Base-by-base conservation (phyloP, 2,888 invertebrate genomes). In the Adineta ricciae region DNA sequence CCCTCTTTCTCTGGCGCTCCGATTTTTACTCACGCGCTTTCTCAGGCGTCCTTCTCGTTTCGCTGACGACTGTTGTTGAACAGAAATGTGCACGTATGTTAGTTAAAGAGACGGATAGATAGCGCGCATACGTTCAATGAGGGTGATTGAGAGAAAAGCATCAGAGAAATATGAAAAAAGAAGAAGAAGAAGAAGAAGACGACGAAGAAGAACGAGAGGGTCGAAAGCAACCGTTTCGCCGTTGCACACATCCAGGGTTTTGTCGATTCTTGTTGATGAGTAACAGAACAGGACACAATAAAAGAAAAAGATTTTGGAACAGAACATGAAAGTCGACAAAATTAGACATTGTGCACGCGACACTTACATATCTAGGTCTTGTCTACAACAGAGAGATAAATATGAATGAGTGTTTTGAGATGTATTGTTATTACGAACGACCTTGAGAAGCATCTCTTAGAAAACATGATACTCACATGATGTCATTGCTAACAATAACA, bases 61-160 rank as follows among this genome's bases (percentile, higher is more conserved):
- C 64, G 64, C 32, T 36, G 64, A 32, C 32, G 32, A 64, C 64
- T 32, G 64, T 64, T 64, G 32, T 32, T 64, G 64, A 64, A 64
- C 64, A 64, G 64, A 32, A 64, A 64, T 64, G 64, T 19, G 32
- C 24, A 32, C 32, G 32, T 64, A 64, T 64, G 64, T 4, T 27
- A 64, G 64, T 64, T 64, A 64, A 64, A 64, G 19, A 64, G 32
- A 64, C 64, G 64, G 32, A 64, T 64, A 64, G 64, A 64, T 64
- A 64, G 64, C 64, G 64, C 64, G 32, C 2, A 64, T 64, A 19
- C 64, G 64, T 32, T 64, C 32, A 27, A 64, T 64, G 32, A 64
- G 32, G 32, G 64, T 64, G 64, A 64, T 64, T 64, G 32, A 64
- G 16, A 27, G 64, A 64, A 64, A 32, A 32, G 19, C 64, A 32